Conservation (phyloP, 2,888 invertebrate genomes). For the Bruchidius siliquastri region DNA sequence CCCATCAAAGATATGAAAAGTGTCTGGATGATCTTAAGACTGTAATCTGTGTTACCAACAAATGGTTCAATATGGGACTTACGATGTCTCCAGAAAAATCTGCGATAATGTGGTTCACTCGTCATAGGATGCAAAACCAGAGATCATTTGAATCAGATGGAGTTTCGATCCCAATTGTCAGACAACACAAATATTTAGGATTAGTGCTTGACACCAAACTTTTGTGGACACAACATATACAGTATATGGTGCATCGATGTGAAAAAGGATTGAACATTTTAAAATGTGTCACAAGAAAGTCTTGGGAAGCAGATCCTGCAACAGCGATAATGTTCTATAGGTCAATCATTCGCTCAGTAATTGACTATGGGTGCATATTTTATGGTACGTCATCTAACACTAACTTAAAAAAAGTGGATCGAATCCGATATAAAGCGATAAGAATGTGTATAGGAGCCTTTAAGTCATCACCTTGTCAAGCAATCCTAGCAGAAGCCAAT, state of each 20-base stretch:
- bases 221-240: background rate
- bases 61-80: background rate
- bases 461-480: slow-evolving; percentile 1
- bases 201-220: background rate
- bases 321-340: background rate
- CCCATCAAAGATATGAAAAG: no score
- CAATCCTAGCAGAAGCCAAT: slow-evolving; percentile 5
- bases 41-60: no score
- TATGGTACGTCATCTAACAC: slow-evolving; percentile 3
- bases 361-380: slow-evolving; percentile 5
- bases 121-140: background rate
- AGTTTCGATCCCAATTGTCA: background rate
- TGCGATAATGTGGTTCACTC: no score
- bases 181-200: background rate
- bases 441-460: background rate
- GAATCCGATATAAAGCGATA: background rate
- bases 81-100: slow-evolving; percentile 2
- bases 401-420: no score
- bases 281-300: slow-evolving; percentile 1
- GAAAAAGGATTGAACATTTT: no score
- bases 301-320: slow-evolving; percentile 4
- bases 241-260: no score
- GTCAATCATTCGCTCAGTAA: background rate
- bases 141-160: background rate
- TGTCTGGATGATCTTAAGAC: no score